These are phyloP conservation scores for Aramus guarauna DNA, from an alignment of 2,113 vertebrate species.

Conservation along the genomic window DNA sequence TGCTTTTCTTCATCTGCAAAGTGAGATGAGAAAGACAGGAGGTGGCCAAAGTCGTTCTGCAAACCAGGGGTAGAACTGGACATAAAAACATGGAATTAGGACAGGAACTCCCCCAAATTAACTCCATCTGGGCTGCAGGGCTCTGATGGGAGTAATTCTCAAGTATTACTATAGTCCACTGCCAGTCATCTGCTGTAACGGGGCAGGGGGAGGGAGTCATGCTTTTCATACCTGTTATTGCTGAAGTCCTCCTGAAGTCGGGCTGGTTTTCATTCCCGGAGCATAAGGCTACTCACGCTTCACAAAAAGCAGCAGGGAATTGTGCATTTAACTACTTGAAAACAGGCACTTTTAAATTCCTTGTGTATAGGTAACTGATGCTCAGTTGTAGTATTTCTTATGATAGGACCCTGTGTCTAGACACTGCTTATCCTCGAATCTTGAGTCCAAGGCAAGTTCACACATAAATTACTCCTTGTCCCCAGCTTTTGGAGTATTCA, in stretches of 20 bases:
- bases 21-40: not conserved
- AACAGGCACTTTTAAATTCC: not conserved
- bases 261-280: not conserved
- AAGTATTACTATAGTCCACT: not conserved
- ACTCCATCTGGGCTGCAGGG: accelerated
- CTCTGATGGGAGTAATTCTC: not conserved
- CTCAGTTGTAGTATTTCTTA: not conserved
- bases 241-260: not conserved
- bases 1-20: not conserved
- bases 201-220: not conserved
- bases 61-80: not conserved
- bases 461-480: not conserved
- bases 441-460: not conserved
- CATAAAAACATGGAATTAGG: not conserved
- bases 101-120: not conserved
- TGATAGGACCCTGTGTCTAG: not conserved
- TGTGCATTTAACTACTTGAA: not conserved
- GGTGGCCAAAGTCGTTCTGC: not conserved
- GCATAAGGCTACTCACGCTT: not conserved
- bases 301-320: not conserved
- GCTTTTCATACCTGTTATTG: not conserved
- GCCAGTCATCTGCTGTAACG: not conserved
- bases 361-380: not conserved
- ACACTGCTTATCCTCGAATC: not conserved
- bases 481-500: not conserved